Percentiles rank a stretch among this genome's conserved stretches.
These are phyloP conservation scores for Corydoras sp. DNA, from an alignment of 2,113 vertebrate genomes.

Conservation along the genomic window DNA sequence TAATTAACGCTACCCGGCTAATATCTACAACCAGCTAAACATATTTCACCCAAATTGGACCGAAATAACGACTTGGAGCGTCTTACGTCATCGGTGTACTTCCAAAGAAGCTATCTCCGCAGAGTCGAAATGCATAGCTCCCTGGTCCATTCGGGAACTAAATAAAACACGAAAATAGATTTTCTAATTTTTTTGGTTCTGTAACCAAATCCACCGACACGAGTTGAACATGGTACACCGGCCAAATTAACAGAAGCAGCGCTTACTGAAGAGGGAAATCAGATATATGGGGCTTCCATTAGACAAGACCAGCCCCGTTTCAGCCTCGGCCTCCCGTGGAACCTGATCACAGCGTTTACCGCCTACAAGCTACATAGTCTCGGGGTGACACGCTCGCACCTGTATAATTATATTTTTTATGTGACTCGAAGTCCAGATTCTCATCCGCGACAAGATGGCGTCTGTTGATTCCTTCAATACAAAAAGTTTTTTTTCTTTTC, in stretches of 20 bases:
- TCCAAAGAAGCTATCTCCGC: constrained; percentile 62
- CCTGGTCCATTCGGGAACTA: constrained; percentile 55
- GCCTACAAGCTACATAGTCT: background rate
- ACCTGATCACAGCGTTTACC: background rate
- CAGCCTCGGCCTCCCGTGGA: background rate
- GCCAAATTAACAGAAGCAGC: constrained; percentile 64
- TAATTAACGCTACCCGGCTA: constrained; percentile 64
- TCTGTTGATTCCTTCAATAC: constrained; percentile 89
- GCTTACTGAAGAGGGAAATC: constrained; percentile 74
- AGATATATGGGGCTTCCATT: constrained; percentile 65
- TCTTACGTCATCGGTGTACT: constrained; percentile 53
- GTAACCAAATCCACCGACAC: constrained; percentile 54
- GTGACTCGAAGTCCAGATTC: background rate
- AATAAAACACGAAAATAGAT: constrained; percentile 64
- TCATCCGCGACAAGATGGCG: constrained; percentile 86
- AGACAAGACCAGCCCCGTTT: constrained; percentile 57
- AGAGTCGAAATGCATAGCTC: constrained; percentile 54
- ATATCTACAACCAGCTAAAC: constrained; percentile 33
- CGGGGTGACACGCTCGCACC: background rate
- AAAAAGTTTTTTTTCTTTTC: constrained; percentile 77
- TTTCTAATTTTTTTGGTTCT: constrained; percentile 55
- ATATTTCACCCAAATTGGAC: constrained; percentile 44
- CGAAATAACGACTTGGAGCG: constrained; percentile 43
- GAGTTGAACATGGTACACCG: constrained; percentile 51
- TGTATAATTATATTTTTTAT: background rate